phyloP scores from a whole-genome alignment of 1,140 invertebrate species.

The Subanguina moxae region DNA sequence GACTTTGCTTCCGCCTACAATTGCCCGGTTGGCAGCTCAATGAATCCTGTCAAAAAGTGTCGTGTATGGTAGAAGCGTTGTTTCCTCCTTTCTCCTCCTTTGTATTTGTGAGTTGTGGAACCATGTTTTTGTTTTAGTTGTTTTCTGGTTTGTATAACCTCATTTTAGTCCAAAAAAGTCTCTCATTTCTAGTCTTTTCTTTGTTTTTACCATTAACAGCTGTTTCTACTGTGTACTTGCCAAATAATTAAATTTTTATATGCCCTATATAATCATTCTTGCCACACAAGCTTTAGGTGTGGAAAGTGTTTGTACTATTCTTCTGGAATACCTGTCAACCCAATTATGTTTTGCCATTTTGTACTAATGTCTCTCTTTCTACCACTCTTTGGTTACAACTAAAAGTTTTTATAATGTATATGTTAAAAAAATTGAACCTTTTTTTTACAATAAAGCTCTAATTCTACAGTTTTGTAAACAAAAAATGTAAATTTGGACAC shows the following conservation, averaged over 20 bases:
- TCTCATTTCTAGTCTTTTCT: neutral
- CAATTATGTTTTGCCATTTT: too few species aligned
- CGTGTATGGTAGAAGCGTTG: slow-evolving; percentile 63
- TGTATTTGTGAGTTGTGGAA: neutral
- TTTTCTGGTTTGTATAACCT: neutral
- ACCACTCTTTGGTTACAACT: too few species aligned
- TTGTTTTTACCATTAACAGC: neutral
- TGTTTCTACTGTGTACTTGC: neutral
- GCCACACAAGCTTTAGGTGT: neutral
- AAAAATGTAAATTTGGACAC: too few species aligned
- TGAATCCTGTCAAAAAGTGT: slow-evolving; percentile 67
- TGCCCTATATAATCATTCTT: slow-evolving; percentile 11
- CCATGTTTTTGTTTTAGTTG: neutral
- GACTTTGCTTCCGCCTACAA: slow-evolving; percentile 65
- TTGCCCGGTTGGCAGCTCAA: slow-evolving; percentile 62
- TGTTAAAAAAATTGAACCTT: too few species aligned
- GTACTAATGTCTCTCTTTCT: too few species aligned
- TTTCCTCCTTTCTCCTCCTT: neutral
- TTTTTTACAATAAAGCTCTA: too few species aligned
- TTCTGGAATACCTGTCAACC: too few species aligned
- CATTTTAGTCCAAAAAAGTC: neutral
- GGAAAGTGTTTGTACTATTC: too few species aligned
- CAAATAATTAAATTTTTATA: slow-evolving; percentile 4
- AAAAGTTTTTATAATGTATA: too few species aligned
- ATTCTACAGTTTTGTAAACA: too few species aligned